These are phyloP conservation scores for Heliconius charithonia DNA, from an alignment of 2,888 invertebrate species.

Conservation along the genomic window DNA sequence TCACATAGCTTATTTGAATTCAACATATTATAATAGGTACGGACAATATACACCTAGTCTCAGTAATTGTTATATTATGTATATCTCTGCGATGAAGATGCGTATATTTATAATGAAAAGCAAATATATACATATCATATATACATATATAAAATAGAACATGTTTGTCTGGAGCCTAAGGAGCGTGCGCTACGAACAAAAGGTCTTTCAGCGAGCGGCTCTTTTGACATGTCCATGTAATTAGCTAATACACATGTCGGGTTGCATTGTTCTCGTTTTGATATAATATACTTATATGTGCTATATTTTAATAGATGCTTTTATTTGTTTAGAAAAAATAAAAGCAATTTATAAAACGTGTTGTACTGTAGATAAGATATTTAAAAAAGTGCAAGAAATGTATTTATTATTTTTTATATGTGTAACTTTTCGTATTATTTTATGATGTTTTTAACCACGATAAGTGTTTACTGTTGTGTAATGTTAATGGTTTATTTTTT, in stretches of 20 bases:
- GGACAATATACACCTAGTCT: conserved; percentile 55
- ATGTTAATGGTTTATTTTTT: too few species aligned
- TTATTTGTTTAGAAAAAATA: not conserved
- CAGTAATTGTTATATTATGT: conserved; percentile 47
- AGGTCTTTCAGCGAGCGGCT: conserved; percentile 69
- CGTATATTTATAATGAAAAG: conserved; percentile 70
- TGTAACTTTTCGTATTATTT: too few species aligned
- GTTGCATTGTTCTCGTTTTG: conserved; percentile 22
- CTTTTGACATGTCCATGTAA: conserved; percentile 61
- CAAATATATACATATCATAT: conserved; percentile 46
- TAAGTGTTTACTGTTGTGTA: too few species aligned
- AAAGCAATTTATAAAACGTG: not conserved
- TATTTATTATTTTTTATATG: too few species aligned
- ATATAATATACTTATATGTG: conserved; percentile 11
- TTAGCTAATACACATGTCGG: conserved; percentile 38
- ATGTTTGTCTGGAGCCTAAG: conserved; percentile 60
- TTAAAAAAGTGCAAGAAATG: not conserved
- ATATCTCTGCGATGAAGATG: conserved; percentile 53
- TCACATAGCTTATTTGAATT: conserved; percentile 3
- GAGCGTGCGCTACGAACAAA: conserved; percentile 62
- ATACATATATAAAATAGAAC: conserved; percentile 29
- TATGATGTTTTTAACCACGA: too few species aligned
- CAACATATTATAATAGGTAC: not conserved
- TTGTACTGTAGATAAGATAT: not conserved
- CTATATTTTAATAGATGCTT: not conserved